Evolutionary conservation across 2,888 invertebrate species (phyloP).

Genomic region (Augochlorella aurata): DNA sequence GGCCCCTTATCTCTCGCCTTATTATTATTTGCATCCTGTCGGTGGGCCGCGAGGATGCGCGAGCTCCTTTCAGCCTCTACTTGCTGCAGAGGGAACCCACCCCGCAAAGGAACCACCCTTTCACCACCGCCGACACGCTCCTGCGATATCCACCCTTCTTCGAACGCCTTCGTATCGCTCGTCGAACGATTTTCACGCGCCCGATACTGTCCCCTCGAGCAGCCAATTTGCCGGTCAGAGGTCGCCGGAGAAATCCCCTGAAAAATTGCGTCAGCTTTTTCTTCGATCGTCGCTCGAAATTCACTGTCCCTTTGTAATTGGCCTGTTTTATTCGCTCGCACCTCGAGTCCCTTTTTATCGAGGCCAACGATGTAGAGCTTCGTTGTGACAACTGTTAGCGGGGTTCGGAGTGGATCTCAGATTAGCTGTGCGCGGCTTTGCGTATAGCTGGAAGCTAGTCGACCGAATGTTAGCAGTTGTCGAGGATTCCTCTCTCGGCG

Average conservation of each 20-base stretch:
- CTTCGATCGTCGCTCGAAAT: no score
- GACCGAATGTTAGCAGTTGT: neutral
- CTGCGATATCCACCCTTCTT: neutral
- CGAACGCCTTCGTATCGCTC: neutral
- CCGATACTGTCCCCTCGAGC: neutral
- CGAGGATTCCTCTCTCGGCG: neutral
- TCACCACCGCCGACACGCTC: neutral
- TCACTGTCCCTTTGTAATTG: no score
- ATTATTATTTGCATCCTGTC: constrained; percentile 61
- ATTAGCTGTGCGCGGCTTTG: no score
- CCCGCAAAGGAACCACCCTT: neutral
- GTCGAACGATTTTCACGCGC: neutral
- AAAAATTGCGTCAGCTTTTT: no score
- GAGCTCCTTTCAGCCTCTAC: constrained; percentile 1
- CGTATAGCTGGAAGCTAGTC: neutral
- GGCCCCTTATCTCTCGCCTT: constrained; percentile 53
- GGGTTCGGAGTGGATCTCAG: no score
- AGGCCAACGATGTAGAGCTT: no score
- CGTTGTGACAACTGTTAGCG: no score
- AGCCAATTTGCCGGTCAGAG: neutral
- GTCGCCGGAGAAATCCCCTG: no score
- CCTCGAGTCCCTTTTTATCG: no score
- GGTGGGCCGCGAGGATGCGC: constrained; percentile 10
- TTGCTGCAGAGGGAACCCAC: neutral
- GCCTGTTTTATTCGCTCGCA: no score